Evolutionary conservation across 2,797 vertebrate genomes (phyloP).

Genomic region (Euphonia xanthogaster): DNA sequence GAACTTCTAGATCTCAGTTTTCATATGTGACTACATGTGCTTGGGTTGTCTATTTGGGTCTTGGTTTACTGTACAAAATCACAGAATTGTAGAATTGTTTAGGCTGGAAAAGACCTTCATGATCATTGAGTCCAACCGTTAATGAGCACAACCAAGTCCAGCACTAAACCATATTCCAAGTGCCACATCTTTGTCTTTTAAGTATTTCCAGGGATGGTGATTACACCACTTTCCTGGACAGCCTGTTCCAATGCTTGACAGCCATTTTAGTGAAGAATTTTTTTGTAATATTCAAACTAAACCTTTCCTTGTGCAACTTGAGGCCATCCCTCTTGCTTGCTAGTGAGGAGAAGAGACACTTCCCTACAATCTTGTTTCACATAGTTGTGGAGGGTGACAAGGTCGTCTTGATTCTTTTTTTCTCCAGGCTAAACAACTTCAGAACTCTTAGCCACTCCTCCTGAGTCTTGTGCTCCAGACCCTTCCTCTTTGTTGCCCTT

Average conservation of each 20-base stretch:
- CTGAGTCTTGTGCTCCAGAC: not conserved
- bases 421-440: not conserved
- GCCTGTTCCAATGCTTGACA: not conserved
- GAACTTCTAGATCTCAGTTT: not conserved
- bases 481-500: not conserved
- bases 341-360: not conserved
- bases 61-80: not conserved
- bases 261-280: not conserved
- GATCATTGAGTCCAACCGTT: not conserved
- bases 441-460: not conserved
- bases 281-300: not conserved
- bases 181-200: not conserved
- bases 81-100: not conserved
- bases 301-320: not conserved
- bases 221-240: not conserved
- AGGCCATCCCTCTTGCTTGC: not conserved
- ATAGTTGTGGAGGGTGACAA: not conserved
- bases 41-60: not conserved
- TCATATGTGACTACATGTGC: not conserved
- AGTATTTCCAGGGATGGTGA: not conserved
- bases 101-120: not conserved
- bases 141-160: not conserved
- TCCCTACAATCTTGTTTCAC: not conserved
- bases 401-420: not conserved
- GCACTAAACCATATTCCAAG: not conserved